Conservation (phyloP, 2,888 invertebrate species). For the Proisotoma minuta region DNA sequence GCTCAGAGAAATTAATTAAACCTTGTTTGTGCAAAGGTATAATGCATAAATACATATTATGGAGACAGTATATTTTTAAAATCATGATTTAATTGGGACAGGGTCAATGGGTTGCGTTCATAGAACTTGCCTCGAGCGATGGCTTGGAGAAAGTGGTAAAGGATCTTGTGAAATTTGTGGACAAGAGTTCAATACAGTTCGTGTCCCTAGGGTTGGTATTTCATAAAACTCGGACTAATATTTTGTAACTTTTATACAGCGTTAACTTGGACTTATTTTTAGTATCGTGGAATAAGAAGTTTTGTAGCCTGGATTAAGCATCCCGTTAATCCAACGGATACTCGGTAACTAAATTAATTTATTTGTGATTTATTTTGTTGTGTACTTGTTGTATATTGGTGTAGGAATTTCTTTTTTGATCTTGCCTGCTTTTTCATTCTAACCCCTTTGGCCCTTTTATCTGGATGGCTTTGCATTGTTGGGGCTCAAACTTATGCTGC, state of each 20-base stretch:
- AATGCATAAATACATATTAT: neutral
- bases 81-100: slow-evolving; percentile 7
- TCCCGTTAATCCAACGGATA: slow-evolving; percentile 38
- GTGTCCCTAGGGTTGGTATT: slow-evolving; percentile 41
- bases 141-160: slow-evolving; percentile 45
- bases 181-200: slow-evolving; percentile 35
- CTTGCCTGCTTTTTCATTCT: slow-evolving; percentile 51
- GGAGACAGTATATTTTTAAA: neutral
- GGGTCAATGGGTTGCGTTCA: slow-evolving; percentile 47
- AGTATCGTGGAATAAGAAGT: slow-evolving; percentile 41
- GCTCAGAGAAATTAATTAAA: slow-evolving; percentile 36
- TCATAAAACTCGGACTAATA: too few species aligned
- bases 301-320: slow-evolving; percentile 39
- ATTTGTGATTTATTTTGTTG: neutral
- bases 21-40: slow-evolving; percentile 47
- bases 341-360: slow-evolving; percentile 18
- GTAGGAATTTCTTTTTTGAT: slow-evolving; percentile 52
- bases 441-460: slow-evolving; percentile 51
- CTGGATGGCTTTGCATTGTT: slow-evolving; percentile 51
- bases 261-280: too few species aligned
- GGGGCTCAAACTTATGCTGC: slow-evolving; percentile 49
- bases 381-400: slow-evolving; percentile 1
- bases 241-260: too few species aligned
- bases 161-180: slow-evolving; percentile 39
- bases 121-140: slow-evolving; percentile 42